phyloP scores from a whole-genome alignment of 2,113 vertebrate species.

The Erythrocebus patas region DNA sequence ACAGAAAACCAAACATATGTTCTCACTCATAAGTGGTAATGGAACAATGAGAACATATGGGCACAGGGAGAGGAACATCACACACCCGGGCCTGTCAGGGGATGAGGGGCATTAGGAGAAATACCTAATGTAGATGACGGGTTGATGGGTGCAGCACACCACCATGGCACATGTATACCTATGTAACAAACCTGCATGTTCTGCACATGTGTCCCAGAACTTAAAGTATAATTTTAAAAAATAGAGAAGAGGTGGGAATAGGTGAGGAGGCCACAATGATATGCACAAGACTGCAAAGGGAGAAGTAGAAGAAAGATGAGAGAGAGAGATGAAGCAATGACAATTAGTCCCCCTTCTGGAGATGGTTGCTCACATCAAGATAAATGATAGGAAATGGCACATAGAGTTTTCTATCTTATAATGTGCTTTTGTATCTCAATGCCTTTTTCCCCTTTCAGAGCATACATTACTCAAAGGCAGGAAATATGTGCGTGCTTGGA shows the following conservation, averaged over 20 bases:
- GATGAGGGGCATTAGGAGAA: not conserved
- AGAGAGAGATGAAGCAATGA: not conserved
- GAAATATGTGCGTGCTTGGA: not conserved
- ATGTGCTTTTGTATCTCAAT: too few relatives aligned
- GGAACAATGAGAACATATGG: too few relatives aligned
- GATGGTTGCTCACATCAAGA: not conserved
- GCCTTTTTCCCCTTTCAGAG: not conserved
- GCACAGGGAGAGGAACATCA: too few relatives aligned
- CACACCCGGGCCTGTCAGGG: too few relatives aligned
- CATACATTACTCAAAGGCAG: not conserved
- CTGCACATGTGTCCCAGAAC: too few relatives aligned
- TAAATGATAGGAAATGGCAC: not conserved
- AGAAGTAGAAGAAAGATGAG: not conserved
- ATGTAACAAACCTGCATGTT: too few relatives aligned
- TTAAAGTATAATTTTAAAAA: not conserved
- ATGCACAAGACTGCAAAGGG: not conserved
- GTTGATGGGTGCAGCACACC: too few relatives aligned
- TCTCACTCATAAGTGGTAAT: too few relatives aligned
- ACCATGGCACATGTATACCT: too few relatives aligned
- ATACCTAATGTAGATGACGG: too few relatives aligned
- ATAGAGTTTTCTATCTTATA: not conserved
- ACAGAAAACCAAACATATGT: too few relatives aligned
- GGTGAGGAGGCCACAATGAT: not conserved
- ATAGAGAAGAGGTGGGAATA: not conserved
- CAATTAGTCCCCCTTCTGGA: not conserved